Percentiles rank a stretch among this genome's conserved stretches.
Evolutionary conservation across 37 sponge, comb jelly and placozoan species (phyloP).

Genomic region (Amphimedon queenslandica): DNA sequence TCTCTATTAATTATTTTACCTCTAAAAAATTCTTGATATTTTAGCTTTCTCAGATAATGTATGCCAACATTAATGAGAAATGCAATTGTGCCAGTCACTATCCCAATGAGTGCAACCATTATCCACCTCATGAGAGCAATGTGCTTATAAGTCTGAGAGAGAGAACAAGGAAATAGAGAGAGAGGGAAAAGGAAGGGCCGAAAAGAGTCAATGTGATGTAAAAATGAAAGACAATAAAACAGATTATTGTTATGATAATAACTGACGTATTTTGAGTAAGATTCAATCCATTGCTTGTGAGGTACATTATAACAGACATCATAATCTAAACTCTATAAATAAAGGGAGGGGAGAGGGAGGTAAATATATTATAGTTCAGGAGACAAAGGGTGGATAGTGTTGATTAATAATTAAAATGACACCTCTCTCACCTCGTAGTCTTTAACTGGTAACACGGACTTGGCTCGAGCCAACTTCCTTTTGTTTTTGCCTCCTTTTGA

Average conservation of each 20-base stretch:
- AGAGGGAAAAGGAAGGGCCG: no score
- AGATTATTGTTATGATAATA: background rate
- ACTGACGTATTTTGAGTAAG: conserved; percentile 11
- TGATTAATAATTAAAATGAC: no score
- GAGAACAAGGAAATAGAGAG: background rate
- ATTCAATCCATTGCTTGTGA: conserved; percentile 47
- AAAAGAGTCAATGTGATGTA: background rate
- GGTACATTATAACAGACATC: conserved; percentile 80
- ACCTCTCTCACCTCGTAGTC: conserved; percentile 50
- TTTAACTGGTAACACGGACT: conserved; percentile 14
- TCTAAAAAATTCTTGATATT: conserved; percentile 35
- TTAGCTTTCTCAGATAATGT: conserved; percentile 40
- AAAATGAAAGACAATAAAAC: background rate
- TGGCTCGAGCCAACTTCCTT: background rate
- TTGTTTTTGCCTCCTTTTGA: background rate
- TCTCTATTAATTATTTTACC: conserved; percentile 33
- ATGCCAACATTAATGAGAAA: conserved; percentile 77
- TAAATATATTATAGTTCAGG: no score
- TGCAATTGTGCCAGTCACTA: conserved; percentile 73
- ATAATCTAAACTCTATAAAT: conserved; percentile 82
- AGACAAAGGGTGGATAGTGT: no score
- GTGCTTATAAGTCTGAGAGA: conserved; percentile 39
- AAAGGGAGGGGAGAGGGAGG: background rate
- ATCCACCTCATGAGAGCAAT: conserved; percentile 61
- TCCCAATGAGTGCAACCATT: conserved; percentile 70